These are phyloP conservation scores for Bambusicola thoracicus DNA, from an alignment of 2,113 vertebrate genomes.

Conservation along the genomic window DNA sequence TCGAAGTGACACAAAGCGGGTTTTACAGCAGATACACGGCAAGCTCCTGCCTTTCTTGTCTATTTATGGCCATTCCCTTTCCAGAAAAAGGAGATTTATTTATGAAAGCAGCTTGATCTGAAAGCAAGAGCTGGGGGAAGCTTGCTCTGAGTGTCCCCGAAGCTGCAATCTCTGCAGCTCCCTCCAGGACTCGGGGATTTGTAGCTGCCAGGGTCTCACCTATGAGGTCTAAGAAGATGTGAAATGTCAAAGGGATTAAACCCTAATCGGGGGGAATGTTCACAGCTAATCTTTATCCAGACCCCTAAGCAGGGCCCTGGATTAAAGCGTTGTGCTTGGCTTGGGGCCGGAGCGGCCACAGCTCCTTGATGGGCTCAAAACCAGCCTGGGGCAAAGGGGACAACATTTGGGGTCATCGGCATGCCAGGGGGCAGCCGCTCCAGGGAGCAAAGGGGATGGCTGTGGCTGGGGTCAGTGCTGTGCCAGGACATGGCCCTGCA, in stretches of 20 bases:
- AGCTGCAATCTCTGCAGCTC: not conserved
- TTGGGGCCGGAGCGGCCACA: not conserved
- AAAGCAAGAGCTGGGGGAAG: constrained; percentile 18
- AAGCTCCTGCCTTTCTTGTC: not conserved
- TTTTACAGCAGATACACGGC: not conserved
- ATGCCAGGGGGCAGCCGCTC: not conserved
- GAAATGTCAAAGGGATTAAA: constrained; percentile 18
- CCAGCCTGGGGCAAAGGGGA: not conserved
- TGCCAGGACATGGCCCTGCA: fast-evolving
- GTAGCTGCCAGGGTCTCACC: not conserved
- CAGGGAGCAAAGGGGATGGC: fast-evolving
- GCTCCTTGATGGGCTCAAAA: not conserved
- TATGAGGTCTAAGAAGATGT: not conserved
- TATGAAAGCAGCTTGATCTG: constrained; percentile 2
- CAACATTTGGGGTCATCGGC: not conserved
- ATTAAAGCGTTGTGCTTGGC: constrained; percentile 17
- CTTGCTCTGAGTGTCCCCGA: fast-evolving
- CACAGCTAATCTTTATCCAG: constrained; percentile 25
- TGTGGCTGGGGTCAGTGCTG: not conserved
- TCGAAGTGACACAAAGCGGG: not conserved
- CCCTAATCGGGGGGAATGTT: not conserved
- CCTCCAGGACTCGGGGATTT: not conserved
- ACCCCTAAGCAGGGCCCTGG: not conserved
- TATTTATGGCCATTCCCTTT: not conserved
- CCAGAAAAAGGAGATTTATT: constrained; percentile 25